These are phyloP conservation scores for Zeus faber DNA, from an alignment of 2,113 vertebrate genomes.

Conservation along the genomic window DNA sequence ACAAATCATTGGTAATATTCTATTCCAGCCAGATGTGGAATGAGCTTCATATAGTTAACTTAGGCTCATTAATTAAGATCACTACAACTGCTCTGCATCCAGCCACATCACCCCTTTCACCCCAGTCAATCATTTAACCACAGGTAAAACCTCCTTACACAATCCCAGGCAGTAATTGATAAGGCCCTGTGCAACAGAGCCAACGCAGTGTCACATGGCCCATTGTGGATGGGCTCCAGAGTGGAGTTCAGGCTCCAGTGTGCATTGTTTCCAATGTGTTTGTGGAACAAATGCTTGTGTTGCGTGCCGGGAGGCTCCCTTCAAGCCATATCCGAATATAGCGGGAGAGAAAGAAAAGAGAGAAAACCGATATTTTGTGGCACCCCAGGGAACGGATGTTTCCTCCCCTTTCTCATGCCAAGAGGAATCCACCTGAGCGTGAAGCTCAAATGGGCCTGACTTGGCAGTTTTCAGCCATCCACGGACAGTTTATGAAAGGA, in stretches of 20 bases:
- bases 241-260: neutral
- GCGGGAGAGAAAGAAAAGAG: constrained; percentile 36
- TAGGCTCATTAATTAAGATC: no score
- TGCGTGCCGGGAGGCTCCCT: neutral
- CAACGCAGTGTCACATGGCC: constrained; percentile 7
- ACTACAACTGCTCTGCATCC: neutral
- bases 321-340: constrained; percentile 23
- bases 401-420: constrained; percentile 44
- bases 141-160: neutral
- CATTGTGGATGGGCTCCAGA: constrained; percentile 9
- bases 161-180: neutral
- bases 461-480: constrained; percentile 34
- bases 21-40: no score
- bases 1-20: no score
- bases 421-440: constrained; percentile 50
- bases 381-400: constrained; percentile 45
- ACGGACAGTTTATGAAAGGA: constrained; percentile 43
- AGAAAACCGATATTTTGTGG: constrained; percentile 27
- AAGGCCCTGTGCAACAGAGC: neutral
- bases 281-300: constrained; percentile 36
- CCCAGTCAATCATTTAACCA: no score
- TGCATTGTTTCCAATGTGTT: constrained; percentile 22
- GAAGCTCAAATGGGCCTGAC: constrained; percentile 32
- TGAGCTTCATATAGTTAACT: neutral
- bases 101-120: no score